Evolutionary conservation across 2,888 invertebrate species (phyloP), one percentile per base, ranked within the genome.

Genomic region (Odontocerum albicorne): DNA sequence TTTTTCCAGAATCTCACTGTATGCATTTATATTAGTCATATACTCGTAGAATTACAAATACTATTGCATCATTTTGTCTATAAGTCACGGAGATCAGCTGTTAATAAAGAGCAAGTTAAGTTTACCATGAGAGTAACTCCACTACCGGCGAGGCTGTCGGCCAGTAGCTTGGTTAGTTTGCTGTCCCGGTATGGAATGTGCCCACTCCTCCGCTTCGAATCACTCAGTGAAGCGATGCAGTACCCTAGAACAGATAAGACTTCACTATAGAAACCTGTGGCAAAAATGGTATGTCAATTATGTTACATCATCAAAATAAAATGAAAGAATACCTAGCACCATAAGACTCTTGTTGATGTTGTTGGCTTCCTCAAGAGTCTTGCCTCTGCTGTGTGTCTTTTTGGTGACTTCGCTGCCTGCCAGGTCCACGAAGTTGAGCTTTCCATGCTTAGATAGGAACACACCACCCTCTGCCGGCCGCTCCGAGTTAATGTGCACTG

Each of bases 351-450:
- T 92, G 69, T 96, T 96, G 62, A 96, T 96, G 71, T 96, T 96
- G 68, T 96, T 96, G 0, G 96, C 95, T 69, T 96, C 96, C 67
- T 92, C 91, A 61, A 95, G 71, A 0, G 92, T 93, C 71, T 88
- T 92, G 44, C 90, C 94, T 65, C 87, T 90, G 68, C 89, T 92
- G 64, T 87, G 85, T 0, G 92, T 96, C 70, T 89, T 90, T 68
- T 94, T 96, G 3, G 95, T 94, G 85, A 96, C 92, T 74, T 96
- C 96, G 66, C 94, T 95, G n/a, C 96, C 96, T 1, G 96, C 96
- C 56, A 96, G 76, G 72, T 96, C 96, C 4, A 96, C 96, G 70
- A 96, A 95, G 75, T 95, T 94, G 50, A 96, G 87, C 75, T 96
- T 96, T 19, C 96, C 96, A 65, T 93, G 90, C 63, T 92, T 88